phyloP scores from a whole-genome alignment of 2,113 vertebrate genomes.

The Phoenicopterus ruber region DNA sequence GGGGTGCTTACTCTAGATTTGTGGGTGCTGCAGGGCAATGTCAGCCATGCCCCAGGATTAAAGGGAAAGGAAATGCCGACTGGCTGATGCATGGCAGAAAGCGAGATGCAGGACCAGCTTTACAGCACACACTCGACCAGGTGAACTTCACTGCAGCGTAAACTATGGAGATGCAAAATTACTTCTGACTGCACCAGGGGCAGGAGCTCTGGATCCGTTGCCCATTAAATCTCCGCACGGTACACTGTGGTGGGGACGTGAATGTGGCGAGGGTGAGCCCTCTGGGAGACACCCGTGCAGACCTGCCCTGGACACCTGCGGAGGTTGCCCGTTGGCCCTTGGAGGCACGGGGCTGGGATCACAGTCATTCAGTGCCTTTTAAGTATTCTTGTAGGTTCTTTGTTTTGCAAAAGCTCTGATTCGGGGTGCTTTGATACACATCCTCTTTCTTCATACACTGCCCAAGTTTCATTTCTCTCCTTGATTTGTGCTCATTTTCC shows the following conservation, averaged over 20 bases:
- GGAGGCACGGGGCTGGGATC: neutral
- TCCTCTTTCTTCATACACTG: neutral
- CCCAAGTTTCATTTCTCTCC: neutral
- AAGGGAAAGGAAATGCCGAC: neutral
- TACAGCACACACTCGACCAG: fast-evolving
- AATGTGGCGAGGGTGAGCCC: neutral
- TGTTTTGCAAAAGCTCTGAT: neutral
- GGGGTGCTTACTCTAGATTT: neutral
- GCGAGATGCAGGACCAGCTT: fast-evolving
- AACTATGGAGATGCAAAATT: neutral
- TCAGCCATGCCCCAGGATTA: neutral
- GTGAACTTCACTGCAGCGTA: neutral
- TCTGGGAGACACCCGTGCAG: neutral
- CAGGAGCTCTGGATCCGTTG: neutral
- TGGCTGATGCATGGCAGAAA: neutral
- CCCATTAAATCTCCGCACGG: neutral
- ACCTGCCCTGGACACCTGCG: neutral
- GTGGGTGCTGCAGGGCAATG: neutral
- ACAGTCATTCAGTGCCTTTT: neutral
- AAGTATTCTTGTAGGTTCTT: neutral
- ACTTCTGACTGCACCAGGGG: neutral
- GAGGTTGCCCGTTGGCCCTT: neutral
- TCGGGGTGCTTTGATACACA: neutral
- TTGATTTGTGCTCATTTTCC: neutral
- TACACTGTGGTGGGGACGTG: neutral